These are phyloP conservation scores for Zaprionus tsacasi DNA, from an alignment of 1,140 invertebrate genomes.

Conservation along the genomic window DNA sequence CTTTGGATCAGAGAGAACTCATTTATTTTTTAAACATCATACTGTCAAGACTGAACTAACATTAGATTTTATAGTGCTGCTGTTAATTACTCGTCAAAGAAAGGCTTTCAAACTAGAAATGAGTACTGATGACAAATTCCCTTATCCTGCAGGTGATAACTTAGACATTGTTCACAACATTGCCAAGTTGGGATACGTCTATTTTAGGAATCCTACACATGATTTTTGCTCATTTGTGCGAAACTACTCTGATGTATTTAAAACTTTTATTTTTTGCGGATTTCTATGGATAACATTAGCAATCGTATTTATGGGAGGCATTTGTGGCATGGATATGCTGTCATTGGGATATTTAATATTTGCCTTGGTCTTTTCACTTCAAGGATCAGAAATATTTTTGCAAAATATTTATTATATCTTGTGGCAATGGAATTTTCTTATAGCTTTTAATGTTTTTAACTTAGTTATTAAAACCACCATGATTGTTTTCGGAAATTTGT, in stretches of 20 bases:
- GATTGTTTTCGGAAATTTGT: slow-evolving; percentile 43
- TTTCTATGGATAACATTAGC: slow-evolving; percentile 97
- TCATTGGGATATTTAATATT: slow-evolving; percentile 97
- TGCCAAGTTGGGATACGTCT: slow-evolving; percentile 85
- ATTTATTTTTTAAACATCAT: no score
- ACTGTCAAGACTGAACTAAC: slow-evolving; percentile 89
- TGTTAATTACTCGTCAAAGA: slow-evolving; percentile 95
- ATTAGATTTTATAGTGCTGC: slow-evolving; percentile 95
- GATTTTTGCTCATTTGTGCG: slow-evolving; percentile 86
- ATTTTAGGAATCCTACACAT: slow-evolving; percentile 92
- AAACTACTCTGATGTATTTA: slow-evolving; percentile 93
- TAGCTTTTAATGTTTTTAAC: slow-evolving; percentile 95
- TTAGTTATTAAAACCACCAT: slow-evolving; percentile 91
- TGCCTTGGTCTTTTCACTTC: slow-evolving; percentile 98
- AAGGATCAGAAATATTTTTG: slow-evolving; percentile 97
- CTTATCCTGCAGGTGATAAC: slow-evolving; percentile 85
- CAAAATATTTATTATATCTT: slow-evolving; percentile 92
- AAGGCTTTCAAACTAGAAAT: slow-evolving; percentile 93
- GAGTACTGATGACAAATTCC: slow-evolving; percentile 86
- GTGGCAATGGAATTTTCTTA: slow-evolving; percentile 94
- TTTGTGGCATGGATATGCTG: slow-evolving; percentile 96
- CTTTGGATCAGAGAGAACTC: background rate
- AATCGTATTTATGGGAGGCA: slow-evolving; percentile 97
- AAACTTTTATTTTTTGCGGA: slow-evolving; percentile 92
- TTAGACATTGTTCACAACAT: slow-evolving; percentile 87